These are phyloP conservation scores for Pseudobourletiella spinata DNA, from an alignment of 1,140 invertebrate genomes.

Conservation along the genomic window DNA sequence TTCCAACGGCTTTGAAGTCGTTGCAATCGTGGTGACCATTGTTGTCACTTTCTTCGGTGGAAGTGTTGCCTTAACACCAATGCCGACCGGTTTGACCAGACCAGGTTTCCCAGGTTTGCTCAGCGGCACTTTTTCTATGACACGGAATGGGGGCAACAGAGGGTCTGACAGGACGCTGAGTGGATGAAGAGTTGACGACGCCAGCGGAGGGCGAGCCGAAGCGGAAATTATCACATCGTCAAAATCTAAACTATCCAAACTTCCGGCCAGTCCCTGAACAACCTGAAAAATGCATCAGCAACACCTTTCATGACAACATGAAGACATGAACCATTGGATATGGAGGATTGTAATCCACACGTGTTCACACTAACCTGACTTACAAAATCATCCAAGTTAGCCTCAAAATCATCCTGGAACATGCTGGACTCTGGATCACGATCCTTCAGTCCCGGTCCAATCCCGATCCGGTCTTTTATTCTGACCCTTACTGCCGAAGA, in stretches of 20 bases:
- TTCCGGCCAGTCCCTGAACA: slow-evolving; percentile 35
- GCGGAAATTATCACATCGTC: slow-evolving; percentile 27
- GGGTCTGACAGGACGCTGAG: slow-evolving; percentile 29
- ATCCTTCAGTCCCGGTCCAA: not conserved
- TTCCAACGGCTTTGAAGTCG: slow-evolving; percentile 43
- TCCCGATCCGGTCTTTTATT: slow-evolving; percentile 29
- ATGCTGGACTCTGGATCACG: not conserved
- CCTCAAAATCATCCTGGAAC: slow-evolving; percentile 29
- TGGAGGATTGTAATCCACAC: too few species aligned
- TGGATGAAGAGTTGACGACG: slow-evolving; percentile 26
- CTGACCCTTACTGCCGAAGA: not conserved
- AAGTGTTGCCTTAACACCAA: slow-evolving; percentile 4
- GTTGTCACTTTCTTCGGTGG: slow-evolving; percentile 25
- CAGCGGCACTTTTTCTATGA: slow-evolving; percentile 25
- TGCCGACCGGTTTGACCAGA: slow-evolving; percentile 33
- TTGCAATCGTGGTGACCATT: slow-evolving; percentile 26
- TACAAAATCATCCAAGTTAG: slow-evolving; percentile 36
- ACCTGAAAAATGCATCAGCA: slow-evolving; percentile 19
- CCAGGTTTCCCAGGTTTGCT: slow-evolving; percentile 17
- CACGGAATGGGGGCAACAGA: slow-evolving; percentile 24
- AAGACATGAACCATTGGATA: too few species aligned
- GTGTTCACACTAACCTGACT: slow-evolving; percentile 34
- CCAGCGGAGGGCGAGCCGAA: not conserved
- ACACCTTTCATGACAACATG: not conserved
- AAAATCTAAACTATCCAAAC: slow-evolving; percentile 28